Conservation (phyloP, 2,888 invertebrate genomes). For the Gryllus longicercus region DNA sequence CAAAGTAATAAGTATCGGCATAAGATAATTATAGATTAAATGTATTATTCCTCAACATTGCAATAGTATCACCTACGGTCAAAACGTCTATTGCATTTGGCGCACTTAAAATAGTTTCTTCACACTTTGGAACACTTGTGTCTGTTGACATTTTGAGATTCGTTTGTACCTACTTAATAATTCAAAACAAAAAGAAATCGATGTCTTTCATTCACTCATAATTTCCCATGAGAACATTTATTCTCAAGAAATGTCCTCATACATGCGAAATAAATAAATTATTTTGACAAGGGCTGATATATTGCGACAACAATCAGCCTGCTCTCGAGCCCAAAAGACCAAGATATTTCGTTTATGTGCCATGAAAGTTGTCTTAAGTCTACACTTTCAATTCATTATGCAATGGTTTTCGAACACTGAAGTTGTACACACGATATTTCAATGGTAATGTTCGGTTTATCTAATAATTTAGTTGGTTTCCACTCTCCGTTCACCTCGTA, state of each 20-base stretch:
- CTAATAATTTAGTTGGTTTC: too few species aligned
- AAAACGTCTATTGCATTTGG: background rate
- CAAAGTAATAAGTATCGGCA: conserved; percentile 23
- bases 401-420: too few species aligned
- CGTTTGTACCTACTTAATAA: too few species aligned
- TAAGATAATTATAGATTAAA: background rate
- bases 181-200: too few species aligned
- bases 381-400: too few species aligned
- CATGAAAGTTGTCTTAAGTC: background rate
- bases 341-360: background rate
- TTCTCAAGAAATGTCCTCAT: conserved; percentile 8
- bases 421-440: too few species aligned
- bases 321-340: background rate
- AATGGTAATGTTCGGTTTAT: too few species aligned
- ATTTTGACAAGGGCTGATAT: background rate
- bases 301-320: background rate
- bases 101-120: background rate
- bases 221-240: too few species aligned
- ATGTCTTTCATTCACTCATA: too few species aligned
- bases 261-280: background rate
- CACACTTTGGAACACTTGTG: background rate
- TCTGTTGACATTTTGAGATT: background rate
- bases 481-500: too few species aligned
- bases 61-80: background rate
- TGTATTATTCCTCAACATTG: background rate